phyloP scores from a whole-genome alignment of 2,888 invertebrate genomes.

The Caradrina clavipalpis region DNA sequence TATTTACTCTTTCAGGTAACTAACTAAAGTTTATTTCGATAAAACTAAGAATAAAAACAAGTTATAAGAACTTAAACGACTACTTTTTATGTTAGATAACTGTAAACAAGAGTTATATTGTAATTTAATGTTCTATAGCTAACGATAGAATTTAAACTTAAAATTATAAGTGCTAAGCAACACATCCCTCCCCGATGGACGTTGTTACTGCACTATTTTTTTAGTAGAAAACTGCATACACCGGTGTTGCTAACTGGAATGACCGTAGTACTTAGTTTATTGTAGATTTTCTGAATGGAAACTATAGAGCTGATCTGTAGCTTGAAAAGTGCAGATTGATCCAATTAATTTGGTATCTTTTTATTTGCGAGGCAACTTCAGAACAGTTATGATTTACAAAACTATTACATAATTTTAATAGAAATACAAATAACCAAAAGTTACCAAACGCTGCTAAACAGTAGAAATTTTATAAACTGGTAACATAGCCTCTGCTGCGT shows the following conservation, averaged over 20 bases:
- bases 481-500: slow-evolving; percentile 30
- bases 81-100: slow-evolving; percentile 41
- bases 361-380: not conserved
- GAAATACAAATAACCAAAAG: slow-evolving; percentile 5
- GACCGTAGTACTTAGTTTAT: not conserved
- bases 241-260: slow-evolving; percentile 35
- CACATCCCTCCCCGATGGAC: slow-evolving; percentile 67
- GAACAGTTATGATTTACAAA: not conserved
- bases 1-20: slow-evolving; percentile 46
- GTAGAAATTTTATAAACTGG: slow-evolving; percentile 23
- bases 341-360: not conserved
- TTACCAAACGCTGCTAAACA: slow-evolving; percentile 13
- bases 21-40: slow-evolving; percentile 48
- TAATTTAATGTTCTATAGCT: slow-evolving; percentile 49
- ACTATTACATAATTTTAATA: slow-evolving; percentile 4
- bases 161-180: slow-evolving; percentile 67
- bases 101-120: slow-evolving; percentile 27
- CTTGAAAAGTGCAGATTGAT: not conserved
- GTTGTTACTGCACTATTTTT: slow-evolving; percentile 71
- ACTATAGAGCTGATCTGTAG: not conserved
- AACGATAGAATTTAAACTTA: slow-evolving; percentile 64
- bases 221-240: slow-evolving; percentile 42
- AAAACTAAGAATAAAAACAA: slow-evolving; percentile 32
- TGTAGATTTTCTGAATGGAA: slow-evolving; percentile 1
- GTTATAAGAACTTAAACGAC: slow-evolving; percentile 29